A percentile compares a stretch with the other conserved stretches of the same genome.
These are phyloP conservation scores for Netelia melanura DNA, from an alignment of 2,888 invertebrate species.

Conservation along the genomic window DNA sequence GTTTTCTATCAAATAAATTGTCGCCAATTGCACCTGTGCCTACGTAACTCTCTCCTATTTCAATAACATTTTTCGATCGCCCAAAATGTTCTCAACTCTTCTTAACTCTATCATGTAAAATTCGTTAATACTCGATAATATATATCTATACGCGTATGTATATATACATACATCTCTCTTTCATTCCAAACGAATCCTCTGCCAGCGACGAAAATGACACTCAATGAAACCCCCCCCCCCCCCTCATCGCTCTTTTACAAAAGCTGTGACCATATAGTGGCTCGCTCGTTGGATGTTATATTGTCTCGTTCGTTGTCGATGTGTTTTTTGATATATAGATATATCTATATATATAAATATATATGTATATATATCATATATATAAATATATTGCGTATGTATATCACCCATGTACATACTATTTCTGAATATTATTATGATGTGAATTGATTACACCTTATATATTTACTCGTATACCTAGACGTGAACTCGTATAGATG, in stretches of 20 bases:
- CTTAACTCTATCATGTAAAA: constrained; percentile 12
- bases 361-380: constrained; percentile 60
- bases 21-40: constrained; percentile 21
- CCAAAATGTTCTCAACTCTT: constrained; percentile 37
- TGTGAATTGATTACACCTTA: constrained; percentile 81
- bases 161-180: constrained; percentile 2
- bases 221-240: constrained; percentile 64
- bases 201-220: constrained; percentile 63
- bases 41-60: constrained; percentile 45
- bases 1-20: constrained; percentile 55
- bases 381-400: constrained; percentile 70
- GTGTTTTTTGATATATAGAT: constrained; percentile 78
- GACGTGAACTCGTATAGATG: constrained; percentile 72
- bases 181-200: constrained; percentile 41
- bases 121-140: constrained; percentile 4
- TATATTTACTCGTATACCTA: constrained; percentile 76
- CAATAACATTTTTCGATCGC: constrained; percentile 16
- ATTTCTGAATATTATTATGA: constrained; percentile 79
- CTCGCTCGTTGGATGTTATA: constrained; percentile 85
- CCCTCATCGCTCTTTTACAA: constrained; percentile 78
- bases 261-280: constrained; percentile 85
- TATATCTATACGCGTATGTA: background rate
- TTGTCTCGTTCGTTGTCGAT: constrained; percentile 85
- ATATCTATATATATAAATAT: constrained; percentile 69
- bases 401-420: constrained; percentile 83